Conservation (phyloP, 2,888 invertebrate species). For the Orgyia antiqua region DNA sequence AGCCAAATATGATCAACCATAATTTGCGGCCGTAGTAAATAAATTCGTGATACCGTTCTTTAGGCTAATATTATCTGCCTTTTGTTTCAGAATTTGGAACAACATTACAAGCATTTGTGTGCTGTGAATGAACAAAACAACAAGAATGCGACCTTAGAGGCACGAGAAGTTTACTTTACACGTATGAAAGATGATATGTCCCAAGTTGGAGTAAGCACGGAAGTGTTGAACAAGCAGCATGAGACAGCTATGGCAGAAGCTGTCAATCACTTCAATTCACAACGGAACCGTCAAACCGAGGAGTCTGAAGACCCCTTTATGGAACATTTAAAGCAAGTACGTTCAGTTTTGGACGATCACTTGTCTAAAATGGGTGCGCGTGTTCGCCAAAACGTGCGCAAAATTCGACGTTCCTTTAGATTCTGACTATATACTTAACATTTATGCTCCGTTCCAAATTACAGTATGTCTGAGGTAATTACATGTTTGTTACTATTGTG, state of each 20-base stretch:
- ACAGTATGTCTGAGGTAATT: neutral
- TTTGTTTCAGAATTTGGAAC: conserved; percentile 5
- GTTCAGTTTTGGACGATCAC: conserved; percentile 3
- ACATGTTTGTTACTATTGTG: too few species aligned
- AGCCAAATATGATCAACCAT: too few species aligned
- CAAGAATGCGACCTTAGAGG: conserved; percentile 2
- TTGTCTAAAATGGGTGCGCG: conserved; percentile 1
- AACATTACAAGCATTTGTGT: conserved; percentile 5
- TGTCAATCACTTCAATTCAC: conserved; percentile 4
- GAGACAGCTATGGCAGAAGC: conserved; percentile 4
- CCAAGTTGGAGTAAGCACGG: conserved; percentile 5
- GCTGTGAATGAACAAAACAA: conserved; percentile 11
- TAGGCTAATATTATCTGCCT: too few species aligned
- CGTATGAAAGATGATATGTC: conserved; percentile 4
- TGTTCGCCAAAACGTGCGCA: neutral
- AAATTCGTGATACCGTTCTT: too few species aligned
- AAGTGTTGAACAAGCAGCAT: conserved; percentile 2
- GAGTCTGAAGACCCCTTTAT: conserved; percentile 2
- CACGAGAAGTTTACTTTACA: conserved; percentile 5
- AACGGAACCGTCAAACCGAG: conserved; percentile 6
- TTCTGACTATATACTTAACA: neutral
- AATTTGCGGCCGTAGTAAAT: too few species aligned
- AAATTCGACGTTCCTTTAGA: conserved; percentile 2
- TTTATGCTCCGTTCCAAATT: neutral
- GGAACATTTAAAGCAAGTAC: conserved; percentile 3